Evolutionary conservation across 2,113 vertebrate species (phyloP).

Genomic region (Oreotrochilus melanogaster): DNA sequence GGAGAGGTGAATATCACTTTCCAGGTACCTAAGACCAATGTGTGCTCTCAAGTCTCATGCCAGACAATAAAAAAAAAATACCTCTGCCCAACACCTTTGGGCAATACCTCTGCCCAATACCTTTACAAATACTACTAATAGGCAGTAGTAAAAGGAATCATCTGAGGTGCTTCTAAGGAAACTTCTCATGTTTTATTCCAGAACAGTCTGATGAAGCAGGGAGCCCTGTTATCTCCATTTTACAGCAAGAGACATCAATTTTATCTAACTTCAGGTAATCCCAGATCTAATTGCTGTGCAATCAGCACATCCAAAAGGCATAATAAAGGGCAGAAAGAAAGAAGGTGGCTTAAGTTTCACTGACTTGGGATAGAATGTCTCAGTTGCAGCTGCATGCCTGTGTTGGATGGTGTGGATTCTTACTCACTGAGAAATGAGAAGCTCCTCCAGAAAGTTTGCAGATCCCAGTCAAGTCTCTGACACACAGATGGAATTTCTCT

Average conservation of each 20-base stretch:
- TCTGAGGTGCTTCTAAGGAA: neutral
- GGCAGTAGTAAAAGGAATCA: neutral
- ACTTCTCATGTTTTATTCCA: neutral
- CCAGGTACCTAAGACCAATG: neutral
- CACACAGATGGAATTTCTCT: neutral
- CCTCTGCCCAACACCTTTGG: neutral
- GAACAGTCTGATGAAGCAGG: rapidly evolving
- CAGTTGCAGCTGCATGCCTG: neutral
- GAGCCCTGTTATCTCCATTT: neutral
- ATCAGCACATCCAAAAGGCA: neutral
- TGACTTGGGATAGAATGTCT: neutral
- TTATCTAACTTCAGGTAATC: neutral
- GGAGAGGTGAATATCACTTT: neutral
- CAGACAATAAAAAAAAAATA: no score
- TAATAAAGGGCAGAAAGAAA: neutral
- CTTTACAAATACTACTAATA: neutral
- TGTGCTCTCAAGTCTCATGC: neutral
- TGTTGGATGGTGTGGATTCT: neutral
- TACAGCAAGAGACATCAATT: neutral
- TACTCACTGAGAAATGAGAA: neutral
- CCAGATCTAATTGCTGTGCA: neutral
- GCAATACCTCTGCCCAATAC: neutral
- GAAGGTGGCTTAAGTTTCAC: neutral
- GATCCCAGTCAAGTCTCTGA: neutral
- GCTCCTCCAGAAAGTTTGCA: neutral